Evolutionary conservation across 2,888 invertebrate genomes (phyloP).

Genomic region (Sisyra terminalis): DNA sequence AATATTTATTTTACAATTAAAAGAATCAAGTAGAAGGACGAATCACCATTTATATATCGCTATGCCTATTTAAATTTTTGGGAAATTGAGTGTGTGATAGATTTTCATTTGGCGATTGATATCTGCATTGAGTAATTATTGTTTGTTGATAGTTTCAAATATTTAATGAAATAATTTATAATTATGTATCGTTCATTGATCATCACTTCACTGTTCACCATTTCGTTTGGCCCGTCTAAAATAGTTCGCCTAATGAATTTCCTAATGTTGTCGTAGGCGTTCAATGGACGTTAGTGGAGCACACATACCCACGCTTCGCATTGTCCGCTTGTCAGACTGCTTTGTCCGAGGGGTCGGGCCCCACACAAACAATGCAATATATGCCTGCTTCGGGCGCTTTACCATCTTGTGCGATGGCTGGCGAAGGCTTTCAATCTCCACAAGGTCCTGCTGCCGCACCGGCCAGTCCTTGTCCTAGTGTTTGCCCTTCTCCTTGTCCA

Average conservation of each 20-base stretch:
- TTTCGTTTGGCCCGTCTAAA: constrained; percentile 22
- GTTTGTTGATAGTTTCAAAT: no score
- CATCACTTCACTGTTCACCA: constrained; percentile 10
- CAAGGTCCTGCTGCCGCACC: constrained; percentile 9
- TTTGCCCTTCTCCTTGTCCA: constrained; percentile 19
- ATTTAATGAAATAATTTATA: constrained; percentile 2
- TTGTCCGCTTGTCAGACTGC: constrained; percentile 19
- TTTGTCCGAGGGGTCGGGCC: constrained; percentile 13
- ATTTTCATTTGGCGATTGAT: no score
- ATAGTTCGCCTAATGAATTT: background rate
- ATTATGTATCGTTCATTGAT: constrained; percentile 1
- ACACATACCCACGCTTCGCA: constrained; percentile 59
- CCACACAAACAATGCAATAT: constrained; percentile 24
- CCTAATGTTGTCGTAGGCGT: constrained; percentile 48
- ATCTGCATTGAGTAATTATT: no score
- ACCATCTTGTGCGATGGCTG: constrained; percentile 15
- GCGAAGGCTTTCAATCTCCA: constrained; percentile 9
- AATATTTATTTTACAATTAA: no score
- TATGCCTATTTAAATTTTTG: no score
- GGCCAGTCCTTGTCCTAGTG: constrained; percentile 17
- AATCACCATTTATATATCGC: no score
- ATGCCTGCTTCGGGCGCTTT: constrained; percentile 18
- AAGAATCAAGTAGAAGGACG: no score
- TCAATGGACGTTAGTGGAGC: constrained; percentile 75
- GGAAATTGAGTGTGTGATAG: no score